A percentile compares a stretch with the other conserved stretches of the same genome.
Evolutionary conservation across 2,797 vertebrate genomes (phyloP).

Genomic region (Aldrovandia affinis): DNA sequence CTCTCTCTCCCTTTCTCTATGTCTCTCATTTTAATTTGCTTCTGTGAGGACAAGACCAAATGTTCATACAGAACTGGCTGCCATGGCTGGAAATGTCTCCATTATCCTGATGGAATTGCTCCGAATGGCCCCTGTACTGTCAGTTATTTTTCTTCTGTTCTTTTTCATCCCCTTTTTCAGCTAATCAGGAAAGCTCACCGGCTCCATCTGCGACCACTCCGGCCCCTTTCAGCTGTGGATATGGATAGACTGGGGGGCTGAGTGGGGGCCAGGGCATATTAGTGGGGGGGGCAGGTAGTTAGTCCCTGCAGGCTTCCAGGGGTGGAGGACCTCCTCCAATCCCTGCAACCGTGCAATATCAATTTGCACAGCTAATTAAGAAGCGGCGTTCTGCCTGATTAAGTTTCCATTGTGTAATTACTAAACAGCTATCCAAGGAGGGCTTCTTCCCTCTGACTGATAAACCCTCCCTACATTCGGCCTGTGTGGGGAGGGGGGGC

Average conservation of each 20-base stretch:
- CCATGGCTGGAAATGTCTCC: slow-evolving; percentile 57
- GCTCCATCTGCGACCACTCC: slow-evolving; percentile 53
- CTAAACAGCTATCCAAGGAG: slow-evolving; percentile 71
- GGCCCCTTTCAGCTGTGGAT: slow-evolving; percentile 30
- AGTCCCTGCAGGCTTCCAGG: slow-evolving; percentile 55
- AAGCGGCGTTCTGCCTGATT: slow-evolving; percentile 78
- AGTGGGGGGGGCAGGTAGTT: slow-evolving; percentile 39
- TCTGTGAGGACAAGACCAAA: slow-evolving; percentile 50
- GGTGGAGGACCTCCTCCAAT: slow-evolving; percentile 57
- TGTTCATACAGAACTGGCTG: slow-evolving; percentile 50
- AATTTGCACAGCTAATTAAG: slow-evolving; percentile 81
- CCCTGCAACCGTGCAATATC: slow-evolving; percentile 70
- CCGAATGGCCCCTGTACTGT: background rate
- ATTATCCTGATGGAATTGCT: slow-evolving; percentile 50
- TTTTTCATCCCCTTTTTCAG: slow-evolving; percentile 31
- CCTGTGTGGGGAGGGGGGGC: slow-evolving; percentile 54
- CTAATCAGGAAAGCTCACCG: slow-evolving; percentile 42
- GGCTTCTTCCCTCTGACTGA: slow-evolving; percentile 61
- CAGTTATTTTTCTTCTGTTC: background rate
- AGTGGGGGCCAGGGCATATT: slow-evolving; percentile 11
- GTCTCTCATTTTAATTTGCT: slow-evolving; percentile 51
- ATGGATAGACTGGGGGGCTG: slow-evolving; percentile 28
- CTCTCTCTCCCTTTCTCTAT: slow-evolving; percentile 43
- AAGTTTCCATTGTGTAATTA: slow-evolving; percentile 81
- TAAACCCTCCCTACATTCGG: slow-evolving; percentile 57